Percentiles rank a stretch among this genome's conserved stretches.
Conservation (phyloP, 2,797 vertebrate genomes). For the Varecia variegata region DNA sequence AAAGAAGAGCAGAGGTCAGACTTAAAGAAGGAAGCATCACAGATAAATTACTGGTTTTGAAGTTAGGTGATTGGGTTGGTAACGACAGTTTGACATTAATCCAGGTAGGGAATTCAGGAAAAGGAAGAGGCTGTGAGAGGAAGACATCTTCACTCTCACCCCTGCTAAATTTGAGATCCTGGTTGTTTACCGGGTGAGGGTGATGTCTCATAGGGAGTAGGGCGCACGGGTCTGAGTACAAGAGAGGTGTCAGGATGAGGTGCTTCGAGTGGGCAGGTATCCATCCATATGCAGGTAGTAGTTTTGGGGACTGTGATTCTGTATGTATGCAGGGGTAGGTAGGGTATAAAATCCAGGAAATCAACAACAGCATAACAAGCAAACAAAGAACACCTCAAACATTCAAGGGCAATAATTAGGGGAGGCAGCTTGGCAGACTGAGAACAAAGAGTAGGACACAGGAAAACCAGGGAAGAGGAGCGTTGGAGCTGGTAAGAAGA, state of each 20-base stretch:
- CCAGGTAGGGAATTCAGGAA: background rate
- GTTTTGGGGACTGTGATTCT: background rate
- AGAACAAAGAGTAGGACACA: background rate
- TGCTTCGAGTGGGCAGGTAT: background rate
- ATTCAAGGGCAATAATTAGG: background rate
- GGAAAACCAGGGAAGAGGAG: background rate
- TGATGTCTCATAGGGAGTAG: too few relatives aligned
- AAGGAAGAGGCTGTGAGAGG: background rate
- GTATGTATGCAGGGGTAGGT: rapidly evolving
- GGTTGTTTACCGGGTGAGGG: background rate
- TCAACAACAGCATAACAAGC: background rate
- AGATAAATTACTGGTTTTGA: background rate
- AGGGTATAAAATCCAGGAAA: background rate
- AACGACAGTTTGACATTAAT: background rate
- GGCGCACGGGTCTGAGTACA: background rate
- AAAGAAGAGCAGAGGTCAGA: background rate
- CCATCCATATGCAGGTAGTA: background rate
- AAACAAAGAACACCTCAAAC: background rate
- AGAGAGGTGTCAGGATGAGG: background rate
- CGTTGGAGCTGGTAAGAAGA: background rate
- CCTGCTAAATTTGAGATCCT: background rate
- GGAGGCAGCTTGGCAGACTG: background rate
- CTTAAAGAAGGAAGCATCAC: background rate
- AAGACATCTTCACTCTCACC: background rate
- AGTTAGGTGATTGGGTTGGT: background rate